Evolutionary conservation across 2,113 vertebrate genomes (phyloP), one percentile per base, ranked within the genome.

Genomic region (Dicentrarchus labrax): DNA sequence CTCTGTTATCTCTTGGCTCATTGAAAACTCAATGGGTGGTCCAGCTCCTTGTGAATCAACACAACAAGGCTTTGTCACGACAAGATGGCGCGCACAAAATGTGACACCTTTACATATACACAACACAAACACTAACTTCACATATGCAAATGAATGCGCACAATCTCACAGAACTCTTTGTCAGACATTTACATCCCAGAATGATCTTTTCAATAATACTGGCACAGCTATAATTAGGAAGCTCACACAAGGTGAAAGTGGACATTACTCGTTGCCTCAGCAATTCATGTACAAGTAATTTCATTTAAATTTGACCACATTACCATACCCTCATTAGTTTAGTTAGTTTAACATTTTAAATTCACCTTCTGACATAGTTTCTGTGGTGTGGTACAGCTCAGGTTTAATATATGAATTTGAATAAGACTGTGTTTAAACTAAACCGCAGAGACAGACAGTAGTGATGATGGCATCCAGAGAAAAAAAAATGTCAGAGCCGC

Each of bases 1-100:
- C 67, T 45, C 22, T 30, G 22, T 36, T 73, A 75, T 87, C 69
- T 81, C 70, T 21, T 5, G n/a, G 45, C 50, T 65, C 60, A 74
- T 68, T 71, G 56, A 80, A 72, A 82, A 24, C 80, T 71, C 61
- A 5, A 9, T 78, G 57, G 80, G 90, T 80, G 89, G 85, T 74
- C 72, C 43, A 2, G 47, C 56, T 61, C 16, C 16, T 47, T 21
- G 4, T 48, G n/a, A 48, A 56, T 67, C 39, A 50, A 80, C 65
- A 62, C 65, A 65, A 54, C 12, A 21, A 21, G 19, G 56, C 65
- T 67, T 68, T 59, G 30, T 74, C 38, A 76, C 2, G 38, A 38
- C 21, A 30, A 17, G 22, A 66, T 4, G 10, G 10, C 2, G n/a
- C 69, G 69, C 70, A 77, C 50, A 60, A 10, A 22, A 21, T 13